Evolutionary conservation across 2,888 invertebrate species (phyloP), one percentile per base, ranked within the genome.

Genomic region (Ornithoptera alexandrae): DNA sequence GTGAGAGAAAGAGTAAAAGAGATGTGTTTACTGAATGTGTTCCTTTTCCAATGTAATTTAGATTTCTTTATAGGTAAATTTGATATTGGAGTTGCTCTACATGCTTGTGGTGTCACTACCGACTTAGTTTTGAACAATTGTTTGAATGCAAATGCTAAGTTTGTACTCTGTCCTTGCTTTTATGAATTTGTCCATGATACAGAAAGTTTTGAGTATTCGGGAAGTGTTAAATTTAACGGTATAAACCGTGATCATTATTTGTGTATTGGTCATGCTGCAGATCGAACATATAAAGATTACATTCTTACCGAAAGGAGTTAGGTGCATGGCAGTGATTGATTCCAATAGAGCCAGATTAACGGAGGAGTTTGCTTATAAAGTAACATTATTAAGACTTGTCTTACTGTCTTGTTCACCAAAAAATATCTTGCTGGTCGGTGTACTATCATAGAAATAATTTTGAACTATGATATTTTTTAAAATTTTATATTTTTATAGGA

Each of bases 51-150:
- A 89, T 96, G 97, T 79, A 99, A 99, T 90, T 93, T 98, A 76
- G 97, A 97, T 84, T 98, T 98, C 82, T 98, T 97, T 82, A 93
- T 93, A 84, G 95, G 97, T 0, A 83, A 93, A 64, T 97, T 98
- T 90, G 94, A 98, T 80, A 94, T 99, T 71, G 98, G 98, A 0
- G 94, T 97, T 53, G 97, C 97, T 5, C 89, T 99, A 50, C 98
- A 98, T 89, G 98, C 98, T 4, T 99, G 98, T 88, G 98, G 98
- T 0, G 96, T 97, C 17, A 98, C 98, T 1, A 98, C 97, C 1
- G 99, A 99, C 88, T 94, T 98, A 72, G 98, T 98, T 0, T 92
- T 98, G 65, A 95, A 96, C 77, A 96, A 96, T 81, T 98, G 98
- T 84, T 93, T 97, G 18, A 89, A 94, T 62, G 94, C 93, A 18